Evolutionary conservation across 2,888 invertebrate genomes (phyloP).

Genomic region (Epinotia nisella): DNA sequence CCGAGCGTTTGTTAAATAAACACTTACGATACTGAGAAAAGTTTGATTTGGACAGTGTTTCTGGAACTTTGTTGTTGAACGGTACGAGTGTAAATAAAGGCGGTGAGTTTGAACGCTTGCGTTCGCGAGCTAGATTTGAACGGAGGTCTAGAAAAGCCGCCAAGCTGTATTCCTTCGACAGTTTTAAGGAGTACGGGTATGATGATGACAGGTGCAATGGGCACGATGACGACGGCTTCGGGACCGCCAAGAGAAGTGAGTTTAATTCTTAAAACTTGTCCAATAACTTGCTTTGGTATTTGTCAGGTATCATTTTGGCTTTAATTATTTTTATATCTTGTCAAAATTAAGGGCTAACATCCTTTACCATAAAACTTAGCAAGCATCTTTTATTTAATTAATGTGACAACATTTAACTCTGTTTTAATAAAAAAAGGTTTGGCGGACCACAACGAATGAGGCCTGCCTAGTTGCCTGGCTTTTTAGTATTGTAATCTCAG

Average conservation of each 20-base stretch:
- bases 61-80: slow-evolving; percentile 48
- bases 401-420: no score
- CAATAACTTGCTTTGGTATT: neutral
- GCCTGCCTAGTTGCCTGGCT: no score
- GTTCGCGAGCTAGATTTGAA: slow-evolving; percentile 16
- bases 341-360: no score
- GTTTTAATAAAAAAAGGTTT: no score
- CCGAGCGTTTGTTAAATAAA: slow-evolving; percentile 67
- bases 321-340: no score
- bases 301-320: no score
- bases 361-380: no score
- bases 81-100: slow-evolving; percentile 48
- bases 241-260: slow-evolving; percentile 78
- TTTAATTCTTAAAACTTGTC: slow-evolving; percentile 46
- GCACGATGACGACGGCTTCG: slow-evolving; percentile 75
- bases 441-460: no score
- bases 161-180: slow-evolving; percentile 84
- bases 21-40: slow-evolving; percentile 60
- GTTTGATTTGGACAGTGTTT: slow-evolving; percentile 49
- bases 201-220: slow-evolving; percentile 78
- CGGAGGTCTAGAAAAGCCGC: slow-evolving; percentile 61
- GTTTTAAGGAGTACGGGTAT: slow-evolving; percentile 82
- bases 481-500: no score
- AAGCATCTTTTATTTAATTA: no score
- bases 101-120: slow-evolving; percentile 46